These are phyloP conservation scores for Melospiza melodia DNA, from an alignment of 2,113 vertebrate genomes.

Conservation along the genomic window DNA sequence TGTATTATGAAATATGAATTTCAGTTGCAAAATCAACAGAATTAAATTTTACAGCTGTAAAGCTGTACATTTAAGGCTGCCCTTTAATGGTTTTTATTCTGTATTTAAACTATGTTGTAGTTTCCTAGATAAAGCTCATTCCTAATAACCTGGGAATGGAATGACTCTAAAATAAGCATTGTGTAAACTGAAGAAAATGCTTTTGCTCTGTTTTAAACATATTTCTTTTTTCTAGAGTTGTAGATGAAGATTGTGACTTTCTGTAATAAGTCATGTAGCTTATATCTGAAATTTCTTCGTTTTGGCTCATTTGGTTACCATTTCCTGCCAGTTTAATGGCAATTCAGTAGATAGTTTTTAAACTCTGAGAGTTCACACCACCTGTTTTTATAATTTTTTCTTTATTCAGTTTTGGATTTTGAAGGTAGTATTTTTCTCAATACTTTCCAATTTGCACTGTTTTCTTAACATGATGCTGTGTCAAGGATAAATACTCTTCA, in stretches of 20 bases:
- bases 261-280: background rate
- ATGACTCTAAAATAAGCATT: fast-evolving
- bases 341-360: background rate
- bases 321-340: background rate
- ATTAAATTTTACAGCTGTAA: background rate
- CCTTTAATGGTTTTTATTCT: background rate
- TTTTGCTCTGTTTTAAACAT: background rate
- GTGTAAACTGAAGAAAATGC: background rate
- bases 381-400: background rate
- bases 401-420: background rate
- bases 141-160: background rate
- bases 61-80: background rate
- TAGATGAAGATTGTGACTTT: background rate
- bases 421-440: background rate
- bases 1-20: background rate
- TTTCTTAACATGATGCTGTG: background rate
- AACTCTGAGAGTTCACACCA: background rate
- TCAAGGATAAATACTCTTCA: background rate
- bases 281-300: background rate
- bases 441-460: background rate
- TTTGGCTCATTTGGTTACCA: background rate
- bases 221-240: background rate
- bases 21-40: background rate
- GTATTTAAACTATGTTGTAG: background rate
- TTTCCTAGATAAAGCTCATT: background rate